Percentiles rank a stretch among this genome's conserved stretches.
Evolutionary conservation across 53 echinoderm and acorn worm genomes (phyloP).

Genomic region (Holothuria scabra): DNA sequence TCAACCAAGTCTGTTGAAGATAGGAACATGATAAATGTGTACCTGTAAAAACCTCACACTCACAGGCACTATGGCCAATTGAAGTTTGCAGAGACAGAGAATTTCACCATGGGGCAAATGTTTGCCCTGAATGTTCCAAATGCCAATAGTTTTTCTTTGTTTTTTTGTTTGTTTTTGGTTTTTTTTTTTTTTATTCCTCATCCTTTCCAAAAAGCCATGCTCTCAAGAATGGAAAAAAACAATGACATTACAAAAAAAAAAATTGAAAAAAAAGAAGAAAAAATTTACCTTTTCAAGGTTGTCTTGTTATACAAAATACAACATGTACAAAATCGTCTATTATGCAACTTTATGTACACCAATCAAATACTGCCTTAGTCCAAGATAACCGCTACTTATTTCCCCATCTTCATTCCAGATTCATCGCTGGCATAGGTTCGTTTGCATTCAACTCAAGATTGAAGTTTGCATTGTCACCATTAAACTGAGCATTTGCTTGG

Average conservation of each 20-base stretch:
- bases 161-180: not conserved
- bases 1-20: too few species aligned
- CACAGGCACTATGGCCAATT: too few species aligned
- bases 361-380: conserved; percentile 29
- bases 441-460: not conserved
- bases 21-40: too few species aligned
- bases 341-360: conserved; percentile 34
- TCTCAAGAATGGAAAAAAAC: conserved; percentile 3
- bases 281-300: conserved; percentile 50
- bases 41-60: too few species aligned
- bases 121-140: not conserved
- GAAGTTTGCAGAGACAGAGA: too few species aligned
- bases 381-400: not conserved
- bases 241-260: conserved; percentile 15
- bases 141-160: conserved; percentile 35
- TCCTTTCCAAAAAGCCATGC: conserved; percentile 17
- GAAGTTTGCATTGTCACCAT: conserved; percentile 32
- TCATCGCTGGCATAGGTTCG: conserved; percentile 15
- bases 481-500: conserved; percentile 32
- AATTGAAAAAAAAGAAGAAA: conserved; percentile 1
- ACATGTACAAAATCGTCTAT: conserved; percentile 38
- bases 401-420: not conserved
- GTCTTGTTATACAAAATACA: conserved; percentile 45
- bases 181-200: not conserved
- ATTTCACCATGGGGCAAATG: too few species aligned